Evolutionary conservation across 2,888 invertebrate species (phyloP), one percentile per base, ranked within the genome.

Genomic region (Malthinus flaveolus): DNA sequence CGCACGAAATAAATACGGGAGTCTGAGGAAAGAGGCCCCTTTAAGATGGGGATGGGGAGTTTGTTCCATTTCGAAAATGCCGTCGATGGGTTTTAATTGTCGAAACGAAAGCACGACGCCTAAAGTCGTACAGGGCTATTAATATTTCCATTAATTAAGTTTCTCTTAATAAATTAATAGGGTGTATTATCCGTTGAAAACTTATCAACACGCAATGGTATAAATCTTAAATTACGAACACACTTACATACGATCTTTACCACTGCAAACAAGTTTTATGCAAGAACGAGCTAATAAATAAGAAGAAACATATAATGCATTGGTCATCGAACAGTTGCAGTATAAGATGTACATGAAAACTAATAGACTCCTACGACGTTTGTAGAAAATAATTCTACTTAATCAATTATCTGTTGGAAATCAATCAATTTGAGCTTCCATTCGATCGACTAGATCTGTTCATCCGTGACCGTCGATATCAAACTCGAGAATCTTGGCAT

Each of bases 391-490:
- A 69, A 68, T 66, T 64, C 67, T 67, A 69, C 65, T 70, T 71
- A 70, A 72, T 71, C 71, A 70, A 71, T 72, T 71, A 71, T 64
- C 58, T 63, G 64, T 62, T 66, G 64, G 65, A 68, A 63, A 70
- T 69, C 70, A 68, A 72, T 72, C 72, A 71, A 70, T 69, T 67
- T 67, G 62, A 56, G 62, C 58, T 56, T 62, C 63, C 47, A 37
- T 58, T 46, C 35, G 37, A 53, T 49, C 44, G 42, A 45, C 59
- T 56, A 49, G 56, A 49, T 54, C 50, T 55, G 57, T 35, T 59
- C 55, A 52, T 59, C 60, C 50, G 59, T 62, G 58, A 62, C 44
- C 44, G 42, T 45, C 48, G 50, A 50, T 63, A 64, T 64, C 64
- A 58, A 46, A 49, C 56, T 47, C 48, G 34, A 39, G 46, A 59